Evolutionary conservation across 2,888 invertebrate genomes (phyloP), one percentile per base, ranked within the genome.

Genomic region (Diplolepis rosae): DNA sequence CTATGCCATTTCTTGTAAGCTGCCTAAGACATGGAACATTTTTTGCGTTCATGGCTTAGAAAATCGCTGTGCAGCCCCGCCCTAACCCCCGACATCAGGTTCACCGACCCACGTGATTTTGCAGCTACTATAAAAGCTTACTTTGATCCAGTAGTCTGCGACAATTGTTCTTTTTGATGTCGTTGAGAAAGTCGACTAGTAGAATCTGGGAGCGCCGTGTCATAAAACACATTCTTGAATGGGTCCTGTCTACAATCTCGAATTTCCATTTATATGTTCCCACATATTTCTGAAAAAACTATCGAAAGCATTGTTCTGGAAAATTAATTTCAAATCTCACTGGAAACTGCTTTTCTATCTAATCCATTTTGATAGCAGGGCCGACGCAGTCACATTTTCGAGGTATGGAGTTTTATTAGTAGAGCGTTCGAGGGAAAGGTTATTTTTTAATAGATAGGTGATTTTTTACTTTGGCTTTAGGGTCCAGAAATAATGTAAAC

Each of bases 111-210:
- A 85, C 84, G 79, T 85, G 79, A 66, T 69, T 51, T 74, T 68
- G 70, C 69, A 71, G 51, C 35, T 45, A 56, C 68, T 84, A 86
- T 87, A 87, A 87, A 87, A 84, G 85, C 83, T 82, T 77, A 78
- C 81, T 82, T 82, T 78, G 76, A 78, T 80, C 80, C 82, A 78
- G 76, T 76, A 78, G 71, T 78, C 79, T 77, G 80, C 77, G 80
- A 79, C 85, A 84, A 86, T 79, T 85, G 82, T 85, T 80, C 79
- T 79, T 76, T 71, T 74, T 79, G 81, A 84, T 84, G 80, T 70
- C 80, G 74, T 73, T 75, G 72, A 77, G 78, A 77, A 77, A 76
- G 80, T 78, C 78, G 79, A 69, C 66, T 24, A 42, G 42, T 32
- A 48, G 52, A 72, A 69, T 73, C 71, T 66, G 35, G 54, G 42